These are phyloP conservation scores for Pseudolaguvia tuberculata DNA, from an alignment of 2,113 vertebrate species.

Conservation along the genomic window DNA sequence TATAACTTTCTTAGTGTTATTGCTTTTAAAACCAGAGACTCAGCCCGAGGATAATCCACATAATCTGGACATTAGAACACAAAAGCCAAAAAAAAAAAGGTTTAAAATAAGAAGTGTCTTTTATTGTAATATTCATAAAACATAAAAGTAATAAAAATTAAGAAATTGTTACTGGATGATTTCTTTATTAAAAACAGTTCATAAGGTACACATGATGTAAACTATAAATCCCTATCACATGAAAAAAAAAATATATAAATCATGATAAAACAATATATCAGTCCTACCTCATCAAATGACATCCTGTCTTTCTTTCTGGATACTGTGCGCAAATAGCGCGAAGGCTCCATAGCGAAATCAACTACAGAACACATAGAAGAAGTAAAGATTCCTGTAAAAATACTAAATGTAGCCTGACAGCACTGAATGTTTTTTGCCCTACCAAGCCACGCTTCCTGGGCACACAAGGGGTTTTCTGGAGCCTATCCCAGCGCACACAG, in stretches of 20 bases:
- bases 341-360: conserved; percentile 79
- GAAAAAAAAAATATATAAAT: too few species aligned
- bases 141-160: too few species aligned
- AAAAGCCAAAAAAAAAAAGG: too few species aligned
- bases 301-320: conserved; percentile 76
- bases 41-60: background rate
- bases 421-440: too few species aligned
- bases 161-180: background rate
- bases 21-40: background rate
- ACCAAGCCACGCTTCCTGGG: too few species aligned
- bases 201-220: too few species aligned
- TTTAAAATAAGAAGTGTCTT: too few species aligned
- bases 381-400: background rate
- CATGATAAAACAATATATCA: background rate
- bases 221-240: too few species aligned
- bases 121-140: too few species aligned
- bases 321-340: conserved; percentile 70
- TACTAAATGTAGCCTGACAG: too few species aligned
- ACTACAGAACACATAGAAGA: conserved; percentile 65
- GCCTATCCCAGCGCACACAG: too few species aligned
- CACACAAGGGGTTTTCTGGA: too few species aligned
- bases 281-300: conserved; percentile 82
- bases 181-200: background rate
- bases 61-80: background rate
- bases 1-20: background rate